Base-by-base conservation (phyloP, 2,888 invertebrate genomes). In the Netelia fuscicornis region DNA sequence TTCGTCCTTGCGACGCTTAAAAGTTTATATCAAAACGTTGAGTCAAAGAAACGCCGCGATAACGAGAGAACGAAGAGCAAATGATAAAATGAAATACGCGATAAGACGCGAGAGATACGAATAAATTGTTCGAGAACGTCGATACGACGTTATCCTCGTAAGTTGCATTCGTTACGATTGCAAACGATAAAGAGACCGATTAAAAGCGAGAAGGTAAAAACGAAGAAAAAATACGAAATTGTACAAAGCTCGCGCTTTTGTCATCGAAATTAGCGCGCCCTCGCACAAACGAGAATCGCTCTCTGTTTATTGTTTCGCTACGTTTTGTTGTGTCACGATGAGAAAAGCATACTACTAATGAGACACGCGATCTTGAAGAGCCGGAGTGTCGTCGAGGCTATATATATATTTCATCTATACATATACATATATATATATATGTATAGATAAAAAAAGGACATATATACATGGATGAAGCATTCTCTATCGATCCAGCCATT, bases 171-270 rank as follows among this genome's bases (percentile, higher is more conserved):
- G 64, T 56, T 77, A 48, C 76, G 72, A 77, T 77, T 42, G 37
- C 68, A 64, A 76, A 70, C 13, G 42, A 13, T 10, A 13, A 37
- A 5, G n/a, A 8, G 30, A 64, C 20, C 30, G 30, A 25, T 2
- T 11, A 37, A 58, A 30, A 65, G 54, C 58, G 60, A 30, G 48
- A 64, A 60, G 68, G 52, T 2, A 9, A 62, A 62, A 9, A 23
- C 11, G 23, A 52, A 30, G 6, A 30, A 2, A 17, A n/a, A 11
- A 58, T 23, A 67, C 52, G 67, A 68, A 83, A 74, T 25, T 68
- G 72, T 72, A 78, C 60, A 83, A 78, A 83, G 62, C 74, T 83
- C 72, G 54, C 42, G 67, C 76, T 77, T 76, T 77, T 23, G 58
- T 20, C 60, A 72, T 60, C 42, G 71, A 68, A 78, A 54, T 83